Evolutionary conservation across 2,888 invertebrate genomes (phyloP), one percentile per base, ranked within the genome.

Genomic region (Mamestra brassicae): DNA sequence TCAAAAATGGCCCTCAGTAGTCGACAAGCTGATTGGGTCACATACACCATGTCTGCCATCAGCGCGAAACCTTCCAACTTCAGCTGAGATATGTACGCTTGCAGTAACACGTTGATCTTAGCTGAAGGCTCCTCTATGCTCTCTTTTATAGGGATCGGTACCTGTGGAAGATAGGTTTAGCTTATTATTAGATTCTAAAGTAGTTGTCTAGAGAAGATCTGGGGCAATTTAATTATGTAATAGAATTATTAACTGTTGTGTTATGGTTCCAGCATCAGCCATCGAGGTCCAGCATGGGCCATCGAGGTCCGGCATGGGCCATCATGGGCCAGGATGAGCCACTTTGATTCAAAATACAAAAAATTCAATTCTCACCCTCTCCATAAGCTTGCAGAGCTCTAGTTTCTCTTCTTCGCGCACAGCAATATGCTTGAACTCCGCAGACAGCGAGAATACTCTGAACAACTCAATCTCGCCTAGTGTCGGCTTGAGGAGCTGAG

Each of bases 11-110:
- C 99, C 80, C 99, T 96, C 97, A 99, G 98, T 63, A 99, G 97
- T 65, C 99, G 97, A 3, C 98, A 98, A 0, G 99, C 99, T 0
- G 99, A 99, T 94, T 99, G 99, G 0, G 99, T 99, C 0, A 99
- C 99, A 92, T 99, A 99, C 5, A 99, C 99, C 99, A 99, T 99
- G 93, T 99, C 99, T 0, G 99, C 98, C 99, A 99, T 99, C 3
- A 99, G 96, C 0, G 99, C 99, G 93, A 99, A 99, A 0, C 99
- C 99, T 90, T 99, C 99, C 72, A 99, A 96, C 94, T 99, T 99
- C 86, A 99, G 95, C 93, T 99, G 99, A 0, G 99, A 99, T 83
- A 99, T 99, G 95, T 99, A 99, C 0, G 99, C 99, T 94, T 99
- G 99, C 0, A 99, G 97, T 0, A 99, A 94, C 11, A 99, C 99